Evolutionary conservation across 2,113 vertebrate species (phyloP).

Genomic region (Eurystomus gularis): DNA sequence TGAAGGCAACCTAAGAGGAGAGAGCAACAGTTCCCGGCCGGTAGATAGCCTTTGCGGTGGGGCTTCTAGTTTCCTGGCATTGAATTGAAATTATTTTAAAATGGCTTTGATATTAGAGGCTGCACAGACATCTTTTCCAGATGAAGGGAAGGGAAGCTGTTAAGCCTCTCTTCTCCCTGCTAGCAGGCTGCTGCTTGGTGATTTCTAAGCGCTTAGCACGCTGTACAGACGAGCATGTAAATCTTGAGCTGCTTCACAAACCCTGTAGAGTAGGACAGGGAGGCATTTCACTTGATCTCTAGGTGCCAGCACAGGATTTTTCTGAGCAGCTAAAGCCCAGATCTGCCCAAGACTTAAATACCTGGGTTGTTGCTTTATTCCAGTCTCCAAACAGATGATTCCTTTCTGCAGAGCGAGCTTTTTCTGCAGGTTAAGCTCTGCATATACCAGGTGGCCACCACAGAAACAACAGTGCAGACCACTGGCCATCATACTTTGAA

Average conservation of each 20-base stretch:
- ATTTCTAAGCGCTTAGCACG: not conserved
- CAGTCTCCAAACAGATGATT: not conserved
- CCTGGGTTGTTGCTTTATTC: not conserved
- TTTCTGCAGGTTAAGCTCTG: not conserved
- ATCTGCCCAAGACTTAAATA: not conserved
- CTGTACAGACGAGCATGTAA: not conserved
- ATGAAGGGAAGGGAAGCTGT: not conserved
- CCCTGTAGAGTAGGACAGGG: not conserved
- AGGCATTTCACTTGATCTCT: not conserved
- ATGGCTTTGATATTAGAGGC: constrained; percentile 20
- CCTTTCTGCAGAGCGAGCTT: not conserved
- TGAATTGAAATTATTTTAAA: not conserved
- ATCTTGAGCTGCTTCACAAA: not conserved
- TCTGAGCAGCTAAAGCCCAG: not conserved
- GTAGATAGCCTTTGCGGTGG: not conserved
- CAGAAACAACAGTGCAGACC: not conserved
- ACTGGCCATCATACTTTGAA: not conserved
- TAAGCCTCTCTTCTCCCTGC: not conserved
- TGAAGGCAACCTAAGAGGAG: not conserved
- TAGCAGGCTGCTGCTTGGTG: constrained; percentile 14
- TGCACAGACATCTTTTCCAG: not conserved
- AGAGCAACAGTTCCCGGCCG: not conserved
- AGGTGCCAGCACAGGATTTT: not conserved
- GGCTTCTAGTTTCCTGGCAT: not conserved
- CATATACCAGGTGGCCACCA: not conserved